Evolutionary conservation across 2,797 vertebrate species (phyloP), one percentile per base, ranked within the genome.

Genomic region (Sebastes taczanowskii): DNA sequence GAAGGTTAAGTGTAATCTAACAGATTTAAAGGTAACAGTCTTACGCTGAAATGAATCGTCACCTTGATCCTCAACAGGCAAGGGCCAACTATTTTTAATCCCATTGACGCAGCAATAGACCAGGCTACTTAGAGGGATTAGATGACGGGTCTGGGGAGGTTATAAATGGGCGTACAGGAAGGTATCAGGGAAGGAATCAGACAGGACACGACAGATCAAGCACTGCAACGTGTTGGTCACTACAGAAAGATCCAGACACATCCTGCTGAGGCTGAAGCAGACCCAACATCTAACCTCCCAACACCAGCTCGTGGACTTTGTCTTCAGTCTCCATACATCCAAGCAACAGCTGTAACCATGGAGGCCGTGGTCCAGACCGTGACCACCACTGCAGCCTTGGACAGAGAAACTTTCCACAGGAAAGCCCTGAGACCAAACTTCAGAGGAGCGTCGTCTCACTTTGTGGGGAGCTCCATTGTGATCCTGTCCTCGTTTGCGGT

Each of bases 401-500:
- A 90, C 77, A 88, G 81, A 79, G 88, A 89, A 2, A 8, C 67
- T 0, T 80, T 92, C 18, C 35, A 74, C 29, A 89, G 86, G 77
- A 95, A 72, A 80, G 67, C 71, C 27, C 46, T 92, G 71, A 90
- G 88, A 71, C 78, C 30, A 1, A 55, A 78, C 3, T 67, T 77
- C 27, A 81, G 94, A 65, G 94, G 95, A 60, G 95, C 94, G 1
- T 95, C 95, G 1, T 95, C 95, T 32, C 93, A 94, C 61, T 96
- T 96, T 60, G 95, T 96, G 49, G 88, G 95, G 74, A 95, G 88
- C 78, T 94, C 94, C 2, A 95, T 95, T 14, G 42, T 94, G 38
- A 96, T 96, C 85, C 88, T 95, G 75, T 95, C 95, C 6, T 94
- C 94, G 0, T 96, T 96, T 38, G 89, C 94, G 0, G 79, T 94